These are phyloP conservation scores for Hydrotaea cyrtoneurina DNA, from an alignment of 2,888 invertebrate genomes.

Conservation along the genomic window DNA sequence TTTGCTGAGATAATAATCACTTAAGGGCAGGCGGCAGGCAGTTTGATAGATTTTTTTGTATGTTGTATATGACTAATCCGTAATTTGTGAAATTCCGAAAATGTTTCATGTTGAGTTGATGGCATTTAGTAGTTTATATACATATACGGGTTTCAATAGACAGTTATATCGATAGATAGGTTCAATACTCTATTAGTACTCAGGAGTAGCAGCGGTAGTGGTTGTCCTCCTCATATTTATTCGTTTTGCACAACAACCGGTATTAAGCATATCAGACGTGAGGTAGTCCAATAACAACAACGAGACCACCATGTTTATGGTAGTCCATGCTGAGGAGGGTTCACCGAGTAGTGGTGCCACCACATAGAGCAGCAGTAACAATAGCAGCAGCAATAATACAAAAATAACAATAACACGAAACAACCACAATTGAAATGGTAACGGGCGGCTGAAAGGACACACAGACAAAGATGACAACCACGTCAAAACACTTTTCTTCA, in stretches of 20 bases:
- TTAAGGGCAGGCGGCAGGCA: background rate
- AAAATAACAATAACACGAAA: slow-evolving; percentile 30
- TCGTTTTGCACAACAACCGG: slow-evolving; percentile 37
- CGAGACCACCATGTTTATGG: background rate
- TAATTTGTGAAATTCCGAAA: slow-evolving; percentile 44
- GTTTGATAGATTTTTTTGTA: slow-evolving; percentile 11
- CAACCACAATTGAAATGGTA: slow-evolving; percentile 34
- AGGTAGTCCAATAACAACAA: slow-evolving; percentile 50
- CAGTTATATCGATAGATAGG: background rate
- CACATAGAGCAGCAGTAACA: too few species aligned
- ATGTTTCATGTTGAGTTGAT: slow-evolving; percentile 30
- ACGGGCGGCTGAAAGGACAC: slow-evolving; percentile 40
- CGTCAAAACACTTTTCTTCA: background rate
- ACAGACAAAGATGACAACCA: background rate
- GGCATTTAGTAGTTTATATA: slow-evolving; percentile 5
- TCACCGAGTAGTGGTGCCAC: background rate
- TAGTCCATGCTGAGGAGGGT: background rate
- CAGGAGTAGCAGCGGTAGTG: background rate
- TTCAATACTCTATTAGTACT: background rate
- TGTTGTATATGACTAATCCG: slow-evolving; percentile 32
- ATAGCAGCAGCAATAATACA: background rate
- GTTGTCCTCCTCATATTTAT: background rate
- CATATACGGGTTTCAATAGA: background rate
- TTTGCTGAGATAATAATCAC: background rate
- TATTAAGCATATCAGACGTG: slow-evolving; percentile 52